Evolutionary conservation across 2,888 invertebrate genomes (phyloP).

Genomic region (Chorisops tibialis): DNA sequence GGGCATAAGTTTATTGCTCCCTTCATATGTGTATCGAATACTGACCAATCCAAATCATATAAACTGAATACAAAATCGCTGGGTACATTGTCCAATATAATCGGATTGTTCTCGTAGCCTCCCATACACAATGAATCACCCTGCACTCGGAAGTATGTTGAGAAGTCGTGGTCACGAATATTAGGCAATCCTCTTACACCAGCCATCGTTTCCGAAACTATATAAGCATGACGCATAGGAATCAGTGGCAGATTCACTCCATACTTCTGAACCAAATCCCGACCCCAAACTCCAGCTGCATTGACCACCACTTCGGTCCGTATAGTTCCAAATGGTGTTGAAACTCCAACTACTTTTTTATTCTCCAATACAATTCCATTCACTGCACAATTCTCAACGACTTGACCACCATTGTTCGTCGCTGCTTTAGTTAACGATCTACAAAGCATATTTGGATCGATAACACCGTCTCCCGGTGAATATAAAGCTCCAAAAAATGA

Average conservation of each 20-base stretch:
- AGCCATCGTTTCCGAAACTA: conserved; percentile 75
- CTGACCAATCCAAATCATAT: conserved; percentile 83
- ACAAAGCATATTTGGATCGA: conserved; percentile 81
- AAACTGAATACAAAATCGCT: conserved; percentile 77
- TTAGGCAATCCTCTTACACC: conserved; percentile 75
- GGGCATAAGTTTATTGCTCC: conserved; percentile 74
- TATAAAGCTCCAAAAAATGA: conserved; percentile 74
- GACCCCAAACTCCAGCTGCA: conserved; percentile 73
- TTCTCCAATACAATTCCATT: conserved; percentile 66
- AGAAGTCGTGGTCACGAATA: conserved; percentile 80
- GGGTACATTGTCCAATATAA: conserved; percentile 73
- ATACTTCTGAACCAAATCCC: conserved; percentile 56
- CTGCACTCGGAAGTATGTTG: conserved; percentile 77
- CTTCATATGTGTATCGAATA: conserved; percentile 73
- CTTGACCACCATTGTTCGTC: conserved; percentile 66
- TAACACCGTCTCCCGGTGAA: conserved; percentile 75
- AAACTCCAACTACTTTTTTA: conserved; percentile 69
- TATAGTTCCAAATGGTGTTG: conserved; percentile 68
- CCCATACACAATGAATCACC: conserved; percentile 81
- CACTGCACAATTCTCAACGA: conserved; percentile 72
- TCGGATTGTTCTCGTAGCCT: conserved; percentile 84
- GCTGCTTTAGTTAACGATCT: conserved; percentile 70
- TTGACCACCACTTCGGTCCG: conserved; percentile 77
- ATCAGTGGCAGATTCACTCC: conserved; percentile 66
- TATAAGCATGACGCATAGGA: conserved; percentile 86